A percentile compares a stretch with the other conserved stretches of the same genome.
Conservation (phyloP, 2,797 vertebrate genomes). For the Scarus forsteni region DNA sequence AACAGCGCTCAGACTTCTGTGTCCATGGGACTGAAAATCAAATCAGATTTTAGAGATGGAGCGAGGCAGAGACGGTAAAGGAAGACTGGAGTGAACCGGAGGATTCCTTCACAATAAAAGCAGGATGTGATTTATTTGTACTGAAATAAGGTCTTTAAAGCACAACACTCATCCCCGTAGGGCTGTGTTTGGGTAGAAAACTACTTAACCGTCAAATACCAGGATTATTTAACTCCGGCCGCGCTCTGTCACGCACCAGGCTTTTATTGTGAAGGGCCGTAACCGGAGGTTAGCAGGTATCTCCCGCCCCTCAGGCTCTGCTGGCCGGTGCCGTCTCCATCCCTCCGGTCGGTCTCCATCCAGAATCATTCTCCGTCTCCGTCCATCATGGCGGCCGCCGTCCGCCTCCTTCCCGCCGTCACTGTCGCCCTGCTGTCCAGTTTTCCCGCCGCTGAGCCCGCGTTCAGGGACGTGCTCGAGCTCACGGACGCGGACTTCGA, state of each 20-base stretch:
- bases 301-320: too few species aligned
- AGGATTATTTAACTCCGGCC: too few species aligned
- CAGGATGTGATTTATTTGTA: fast-evolving
- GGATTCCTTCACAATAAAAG: conserved; percentile 12
- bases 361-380: not conserved
- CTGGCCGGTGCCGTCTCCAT: too few species aligned
- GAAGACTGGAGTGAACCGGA: not conserved
- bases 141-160: fast-evolving
- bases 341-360: too few species aligned
- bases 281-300: too few species aligned
- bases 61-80: not conserved
- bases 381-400: conserved; percentile 36
- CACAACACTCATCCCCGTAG: too few species aligned
- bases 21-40: too few species aligned
- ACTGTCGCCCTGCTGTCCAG: conserved; percentile 14
- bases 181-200: fast-evolving
- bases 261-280: conserved; percentile 29
- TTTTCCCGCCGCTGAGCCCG: conserved; percentile 24
- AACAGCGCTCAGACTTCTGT: too few species aligned
- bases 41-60: not conserved
- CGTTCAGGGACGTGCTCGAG: conserved; percentile 78
- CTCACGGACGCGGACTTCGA: conserved; percentile 84
- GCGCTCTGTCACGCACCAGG: too few species aligned
- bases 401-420: conserved; percentile 26
- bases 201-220: not conserved